Evolutionary conservation across 2,888 invertebrate genomes (phyloP), one percentile per base, ranked within the genome.

Genomic region (Hyalella azteca): DNA sequence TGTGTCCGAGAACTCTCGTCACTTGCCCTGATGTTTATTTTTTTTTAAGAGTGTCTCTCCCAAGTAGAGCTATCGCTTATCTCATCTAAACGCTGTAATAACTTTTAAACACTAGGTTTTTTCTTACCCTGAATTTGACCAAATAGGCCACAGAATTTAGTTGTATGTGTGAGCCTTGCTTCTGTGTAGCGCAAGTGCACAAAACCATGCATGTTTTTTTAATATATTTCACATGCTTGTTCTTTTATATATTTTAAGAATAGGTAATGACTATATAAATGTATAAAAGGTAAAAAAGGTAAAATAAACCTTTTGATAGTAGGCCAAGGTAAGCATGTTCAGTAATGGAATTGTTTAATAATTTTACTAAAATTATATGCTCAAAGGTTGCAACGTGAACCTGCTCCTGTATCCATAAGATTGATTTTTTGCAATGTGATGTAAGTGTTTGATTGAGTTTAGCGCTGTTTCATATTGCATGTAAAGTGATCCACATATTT

Each of bases 41-140:
- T 54, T n/a, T 54, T 54, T 54, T 26, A 54, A 19, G 26, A 54
- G 54, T 54, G 11, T 26, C 29, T 22, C 26, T 54, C 22, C 11
- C 54, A 54, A 26, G 54, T 26, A 54, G 54, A 54, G 54, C 54
- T 54, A 54, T 54, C 54, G 26, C 13, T 26, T 29, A 11, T 54
- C 54, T 54, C 54, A 54, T 54, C 54, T 26, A 26, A 54, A 29
- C 9, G 22, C 54, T 54, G 54, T 54, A 54, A 54, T 54, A 54
- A 54, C 29, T 54, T 54, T 29, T 54, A 29, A 54, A 54, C 54
- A 19, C 54, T 29, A 26, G 49, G 22, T 49, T 49, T 49, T n/a
- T 15, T 4, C 49, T 9, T 49, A n/a, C 19, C 9, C 49, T 49
- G 49, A 49, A 49, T 49, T 49, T 49, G 49, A 22, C 9, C 15